Evolutionary conservation across 1,140 invertebrate genomes (phyloP), one percentile per base, ranked within the genome.

Genomic region (Pseudachorutes palmiensis): DNA sequence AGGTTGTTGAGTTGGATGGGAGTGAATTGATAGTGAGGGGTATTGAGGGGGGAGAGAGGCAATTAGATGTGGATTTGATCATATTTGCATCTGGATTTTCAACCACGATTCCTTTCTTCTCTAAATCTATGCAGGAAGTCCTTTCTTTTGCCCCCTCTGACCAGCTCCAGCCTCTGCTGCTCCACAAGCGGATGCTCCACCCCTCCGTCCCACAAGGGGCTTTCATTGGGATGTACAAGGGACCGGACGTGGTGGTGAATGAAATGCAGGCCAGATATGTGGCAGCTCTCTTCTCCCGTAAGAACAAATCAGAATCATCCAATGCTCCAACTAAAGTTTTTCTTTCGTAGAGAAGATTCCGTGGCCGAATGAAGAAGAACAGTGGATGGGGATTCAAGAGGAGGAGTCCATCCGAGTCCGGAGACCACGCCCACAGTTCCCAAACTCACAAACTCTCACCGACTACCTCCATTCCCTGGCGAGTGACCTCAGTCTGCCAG

Each of bases 51-150:
- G 36, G 61, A 48, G 9, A 41, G 22, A 3, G 2, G 3, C 14
- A 45, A 45, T 9, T 32, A 3, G 36, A n/a, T 5, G 24, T 45
- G 2, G 61, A n/a, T 12, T n/a, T 32, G 30, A 48, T 63, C 19
- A 41, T 63, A 5, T 63, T 63, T 63, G 26, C 33, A 26, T 41
- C 61, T 2, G 61, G 61, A 63, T 63, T 63, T 63, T 26, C n/a
- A 48, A 19, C 33, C 22, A 22, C 3, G 14, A 2, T 63, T 26
- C 61, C 36, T 12, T 63, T 63, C 29, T 41, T 63, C 14, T 3
- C 2, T 26, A n/a, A 14, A 9, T 5, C 5, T 2, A 63, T 28
- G 14, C 41, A 3, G 2, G 3, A 63, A n/a, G 33, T 14, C 32
- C 36, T 63, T 41, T 2, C 9, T 5, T 63, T 63, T 32, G 61